These are phyloP conservation scores for Ophiothrix spiculata DNA, from an alignment of 35 echinoderm and acorn worm genomes.

Conservation along the genomic window DNA sequence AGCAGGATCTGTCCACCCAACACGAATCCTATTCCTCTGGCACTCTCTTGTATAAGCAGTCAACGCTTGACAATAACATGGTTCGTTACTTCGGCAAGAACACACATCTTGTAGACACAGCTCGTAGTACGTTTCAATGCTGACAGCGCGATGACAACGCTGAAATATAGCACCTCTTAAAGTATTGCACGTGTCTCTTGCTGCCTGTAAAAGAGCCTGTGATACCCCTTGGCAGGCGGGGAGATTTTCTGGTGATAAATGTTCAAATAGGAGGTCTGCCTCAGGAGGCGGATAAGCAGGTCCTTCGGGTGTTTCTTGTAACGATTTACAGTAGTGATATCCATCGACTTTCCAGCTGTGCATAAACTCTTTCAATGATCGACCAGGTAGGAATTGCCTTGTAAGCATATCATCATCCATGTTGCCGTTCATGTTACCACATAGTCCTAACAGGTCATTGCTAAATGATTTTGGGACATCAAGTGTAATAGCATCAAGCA, in stretches of 20 bases:
- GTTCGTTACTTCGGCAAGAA: constrained; percentile 42
- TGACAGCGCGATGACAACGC: constrained; percentile 18
- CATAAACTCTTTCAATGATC: constrained; percentile 35
- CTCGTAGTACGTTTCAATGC: constrained; percentile 37
- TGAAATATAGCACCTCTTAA: background rate
- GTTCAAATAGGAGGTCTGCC: background rate
- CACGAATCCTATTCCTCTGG: constrained; percentile 13
- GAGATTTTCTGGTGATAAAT: background rate
- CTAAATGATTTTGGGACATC: constrained; percentile 19
- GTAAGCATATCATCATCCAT: constrained; percentile 55
- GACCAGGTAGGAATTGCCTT: constrained; percentile 47
- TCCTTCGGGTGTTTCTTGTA: background rate
- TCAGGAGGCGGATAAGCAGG: no score
- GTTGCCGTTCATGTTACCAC: constrained; percentile 61
- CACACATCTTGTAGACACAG: constrained; percentile 61
- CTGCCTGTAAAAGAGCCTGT: background rate
- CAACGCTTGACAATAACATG: constrained; percentile 59
- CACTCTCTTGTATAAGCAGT: constrained; percentile 56
- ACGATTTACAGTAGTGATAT: constrained; percentile 27
- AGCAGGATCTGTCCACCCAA: constrained; percentile 22
- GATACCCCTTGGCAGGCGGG: constrained; percentile 2
- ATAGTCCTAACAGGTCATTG: constrained; percentile 38
- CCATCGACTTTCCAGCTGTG: constrained; percentile 85
- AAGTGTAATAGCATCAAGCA: constrained; percentile 8
- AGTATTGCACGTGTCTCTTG: constrained; percentile 9